phyloP scores from a whole-genome alignment of 35 echinoderm and acorn worm species.

The Apostichopus japonicus region DNA sequence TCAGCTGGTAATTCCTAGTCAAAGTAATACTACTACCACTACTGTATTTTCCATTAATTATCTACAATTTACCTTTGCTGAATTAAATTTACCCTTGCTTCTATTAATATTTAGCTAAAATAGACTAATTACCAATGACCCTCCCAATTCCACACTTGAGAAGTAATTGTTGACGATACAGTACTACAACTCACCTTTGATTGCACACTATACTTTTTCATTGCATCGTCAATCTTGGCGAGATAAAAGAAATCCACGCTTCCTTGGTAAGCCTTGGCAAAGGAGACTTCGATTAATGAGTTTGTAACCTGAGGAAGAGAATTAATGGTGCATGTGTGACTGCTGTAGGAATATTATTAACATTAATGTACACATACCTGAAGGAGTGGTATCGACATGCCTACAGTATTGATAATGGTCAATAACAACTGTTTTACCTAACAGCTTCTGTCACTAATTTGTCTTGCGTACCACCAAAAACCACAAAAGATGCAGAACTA shows the following conservation, averaged over 20 bases:
- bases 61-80: too few relatives aligned
- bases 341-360: background rate
- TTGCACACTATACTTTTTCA: slow-evolving; percentile 17
- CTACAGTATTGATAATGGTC: background rate
- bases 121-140: too few relatives aligned
- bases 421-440: background rate
- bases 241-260: slow-evolving; percentile 50
- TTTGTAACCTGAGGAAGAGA: slow-evolving; percentile 7
- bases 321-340: background rate
- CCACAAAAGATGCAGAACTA: background rate
- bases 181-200: slow-evolving; percentile 22
- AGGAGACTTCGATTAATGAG: background rate
- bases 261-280: slow-evolving; percentile 22
- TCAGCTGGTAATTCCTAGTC: too few relatives aligned
- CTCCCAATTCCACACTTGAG: too few relatives aligned
- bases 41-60: too few relatives aligned
- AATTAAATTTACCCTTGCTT: too few relatives aligned
- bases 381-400: background rate
- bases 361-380: too few relatives aligned
- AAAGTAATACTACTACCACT: too few relatives aligned
- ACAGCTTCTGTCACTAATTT: background rate
- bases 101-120: too few relatives aligned
- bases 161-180: too few relatives aligned
- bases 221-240: slow-evolving; percentile 9
- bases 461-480: too few relatives aligned